Evolutionary conservation across 1,140 invertebrate species (phyloP), one percentile per base, ranked within the genome.

Genomic region (Phthorimaea operculella): DNA sequence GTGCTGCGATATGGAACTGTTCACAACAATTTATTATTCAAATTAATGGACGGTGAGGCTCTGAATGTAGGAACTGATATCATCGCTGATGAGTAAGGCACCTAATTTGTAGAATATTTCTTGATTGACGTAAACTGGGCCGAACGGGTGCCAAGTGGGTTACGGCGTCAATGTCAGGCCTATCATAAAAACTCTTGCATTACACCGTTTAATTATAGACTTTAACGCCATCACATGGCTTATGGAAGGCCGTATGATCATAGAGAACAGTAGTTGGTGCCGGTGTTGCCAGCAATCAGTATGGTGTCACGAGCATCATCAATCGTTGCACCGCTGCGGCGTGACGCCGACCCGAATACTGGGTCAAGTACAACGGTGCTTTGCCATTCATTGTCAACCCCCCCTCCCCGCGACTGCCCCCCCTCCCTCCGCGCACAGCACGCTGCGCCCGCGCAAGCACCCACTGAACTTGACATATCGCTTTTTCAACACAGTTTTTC

Each of bases 331-430:
- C 52, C 64, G 64, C 61, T 72, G 71, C 69, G 72, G 58, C 57
- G 66, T 68, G 62, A 70, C 69, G 70, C 63, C 74, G 78, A 64
- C 63, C 66, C 57, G 64, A 68, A 75, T 77, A 81, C 72, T 82
- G 63, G 81, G 81, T 84, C 81, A 84, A 84, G 81, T 77, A 84
- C 81, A 81, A 72, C 76, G 75, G 73, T 77, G 81, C 72, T 84
- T 76, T 77, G 81, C 77, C 74, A 81, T 82, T 84, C 79, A 82
- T 82, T 81, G 81, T 83, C 76, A 79, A 72, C 70, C 51, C 47
- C 5, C 52, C 34, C 49, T 17, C 57, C 4, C 57, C 55, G 11
- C 58, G 49, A 6, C 8, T 10, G 70, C 58, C 63, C 64, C 57
- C 63, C 15, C 57, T 33, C 55, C n/a, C 63, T 45, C 54, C 56